phyloP scores from a whole-genome alignment of 2,797 vertebrate genomes.

The Prunella strophiata region DNA sequence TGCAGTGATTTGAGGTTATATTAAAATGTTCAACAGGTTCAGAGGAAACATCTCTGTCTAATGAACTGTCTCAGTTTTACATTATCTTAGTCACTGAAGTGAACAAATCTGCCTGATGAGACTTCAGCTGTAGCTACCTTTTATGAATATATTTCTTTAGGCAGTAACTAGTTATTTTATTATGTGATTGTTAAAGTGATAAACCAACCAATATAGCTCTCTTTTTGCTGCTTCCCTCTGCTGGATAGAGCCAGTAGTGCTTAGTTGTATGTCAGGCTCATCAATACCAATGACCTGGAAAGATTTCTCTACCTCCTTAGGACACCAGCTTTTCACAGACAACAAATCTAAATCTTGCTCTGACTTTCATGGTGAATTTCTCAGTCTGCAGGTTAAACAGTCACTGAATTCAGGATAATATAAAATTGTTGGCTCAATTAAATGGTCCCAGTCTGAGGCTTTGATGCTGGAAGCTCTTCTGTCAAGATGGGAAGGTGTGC shows the following conservation, averaged over 20 bases:
- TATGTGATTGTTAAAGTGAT: constrained; percentile 3
- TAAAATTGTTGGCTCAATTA: background rate
- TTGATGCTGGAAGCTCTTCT: background rate
- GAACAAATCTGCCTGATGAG: background rate
- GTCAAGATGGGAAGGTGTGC: rapidly evolving
- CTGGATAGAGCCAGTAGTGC: constrained; percentile 47
- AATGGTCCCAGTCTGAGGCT: background rate
- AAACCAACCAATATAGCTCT: constrained; percentile 2
- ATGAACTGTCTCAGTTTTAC: background rate
- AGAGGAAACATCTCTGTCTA: background rate
- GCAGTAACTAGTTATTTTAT: background rate
- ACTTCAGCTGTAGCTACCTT: background rate
- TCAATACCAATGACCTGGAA: background rate
- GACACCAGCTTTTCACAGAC: background rate
- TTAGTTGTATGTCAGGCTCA: background rate
- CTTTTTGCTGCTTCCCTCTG: constrained; percentile 62
- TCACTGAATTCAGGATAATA: background rate
- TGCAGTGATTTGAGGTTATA: constrained; percentile 10
- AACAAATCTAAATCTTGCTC: background rate
- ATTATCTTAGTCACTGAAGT: background rate
- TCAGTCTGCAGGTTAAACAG: background rate
- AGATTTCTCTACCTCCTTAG: background rate
- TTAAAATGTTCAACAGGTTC: constrained; percentile 19
- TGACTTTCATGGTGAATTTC: background rate
- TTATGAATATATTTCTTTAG: constrained; percentile 8